A percentile compares a stretch with the other conserved stretches of the same genome.
These are phyloP conservation scores for Lasaia peninsularis DNA, from an alignment of 1,140 invertebrate species.

Conservation along the genomic window DNA sequence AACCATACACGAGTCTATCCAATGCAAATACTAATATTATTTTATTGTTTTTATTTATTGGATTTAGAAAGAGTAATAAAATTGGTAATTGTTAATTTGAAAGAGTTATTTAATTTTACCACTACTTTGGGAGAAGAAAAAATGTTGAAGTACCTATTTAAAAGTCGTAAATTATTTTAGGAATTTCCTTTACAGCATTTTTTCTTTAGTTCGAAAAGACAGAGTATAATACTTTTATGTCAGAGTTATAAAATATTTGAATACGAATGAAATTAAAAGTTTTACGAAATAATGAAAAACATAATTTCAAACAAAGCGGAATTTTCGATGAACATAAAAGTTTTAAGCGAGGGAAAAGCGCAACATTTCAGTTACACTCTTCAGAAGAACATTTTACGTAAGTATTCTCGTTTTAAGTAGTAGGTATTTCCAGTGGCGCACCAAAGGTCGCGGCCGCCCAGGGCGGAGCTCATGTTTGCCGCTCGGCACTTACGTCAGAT, in stretches of 20 bases:
- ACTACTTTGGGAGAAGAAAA: too few species aligned
- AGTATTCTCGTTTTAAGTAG: slow-evolving; percentile 27
- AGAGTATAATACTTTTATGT: slow-evolving; percentile 10
- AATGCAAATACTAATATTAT: too few species aligned
- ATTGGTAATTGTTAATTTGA: too few species aligned
- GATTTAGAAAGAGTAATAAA: too few species aligned
- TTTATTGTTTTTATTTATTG: too few species aligned
- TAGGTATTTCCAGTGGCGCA: slow-evolving; percentile 20
- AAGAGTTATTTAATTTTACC: too few species aligned
- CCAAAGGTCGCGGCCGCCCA: too few species aligned
- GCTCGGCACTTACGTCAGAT: too few species aligned
- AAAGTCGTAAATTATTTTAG: neutral
- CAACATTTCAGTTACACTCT: slow-evolving; percentile 33
- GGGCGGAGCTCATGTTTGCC: too few species aligned
- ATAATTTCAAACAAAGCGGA: slow-evolving; percentile 25
- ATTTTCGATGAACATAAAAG: slow-evolving; percentile 31
- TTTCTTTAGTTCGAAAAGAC: neutral
- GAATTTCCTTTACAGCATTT: neutral
- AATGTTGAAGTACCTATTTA: too few species aligned
- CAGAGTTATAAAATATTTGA: slow-evolving; percentile 13
- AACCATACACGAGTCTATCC: too few species aligned
- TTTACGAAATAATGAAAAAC: slow-evolving; percentile 21
- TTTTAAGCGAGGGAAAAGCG: slow-evolving; percentile 25
- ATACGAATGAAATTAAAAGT: slow-evolving; percentile 19
- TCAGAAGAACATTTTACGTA: slow-evolving; percentile 25